Base-by-base conservation (phyloP, 2,888 invertebrate genomes). In the Napeogenes sylphis region DNA sequence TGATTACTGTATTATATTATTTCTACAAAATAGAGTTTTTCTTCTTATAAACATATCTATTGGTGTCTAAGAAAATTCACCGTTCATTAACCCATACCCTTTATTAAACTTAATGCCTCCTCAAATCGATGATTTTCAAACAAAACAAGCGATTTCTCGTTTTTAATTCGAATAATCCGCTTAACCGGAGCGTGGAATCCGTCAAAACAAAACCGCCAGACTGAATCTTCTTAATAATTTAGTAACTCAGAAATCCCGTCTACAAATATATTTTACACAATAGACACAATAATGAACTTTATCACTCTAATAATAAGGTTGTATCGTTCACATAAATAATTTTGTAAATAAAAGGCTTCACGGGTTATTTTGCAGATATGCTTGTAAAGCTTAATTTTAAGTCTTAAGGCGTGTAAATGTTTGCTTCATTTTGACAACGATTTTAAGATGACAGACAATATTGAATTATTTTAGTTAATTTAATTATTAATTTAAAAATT, bases 171-270 rank as follows among this genome's bases (percentile, higher is more conserved):
- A 65, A 69, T 81, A 82, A 84, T 79, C 83, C 77, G 77, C 79
- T 83, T 79, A 79, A 62, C 66, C 62, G 30, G 70, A 68, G 71
- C 72, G 70, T 74, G 78, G 75, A 77, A 73, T 70, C 77, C 75
- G 81, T 86, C 85, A 85, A 81, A 84, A 86, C 84, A 84, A 73
- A 74, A 65, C 69, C 63, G 70, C 73, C 74, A 68, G 70, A 70
- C 66, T 68, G 72, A 70, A 71, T 70, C 72, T 75, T 70, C 64
- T 72, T 72, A 72, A 72, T 76, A 76, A 77, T 76, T 78, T 74
- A 73, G 72, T 79, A 79, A 82, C 77, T 82, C 84, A 85, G 86
- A 82, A 86, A 86, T 85, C 84, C 81, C 72, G 72, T 78, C 75
- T 68, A 71, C 61, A 62, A 53, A 35, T 33, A 56, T 21, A 47